Percentiles rank a stretch among this genome's conserved stretches.
Evolutionary conservation across 2,888 invertebrate species (phyloP).

Genomic region (Drosophila pseudotakahashii): DNA sequence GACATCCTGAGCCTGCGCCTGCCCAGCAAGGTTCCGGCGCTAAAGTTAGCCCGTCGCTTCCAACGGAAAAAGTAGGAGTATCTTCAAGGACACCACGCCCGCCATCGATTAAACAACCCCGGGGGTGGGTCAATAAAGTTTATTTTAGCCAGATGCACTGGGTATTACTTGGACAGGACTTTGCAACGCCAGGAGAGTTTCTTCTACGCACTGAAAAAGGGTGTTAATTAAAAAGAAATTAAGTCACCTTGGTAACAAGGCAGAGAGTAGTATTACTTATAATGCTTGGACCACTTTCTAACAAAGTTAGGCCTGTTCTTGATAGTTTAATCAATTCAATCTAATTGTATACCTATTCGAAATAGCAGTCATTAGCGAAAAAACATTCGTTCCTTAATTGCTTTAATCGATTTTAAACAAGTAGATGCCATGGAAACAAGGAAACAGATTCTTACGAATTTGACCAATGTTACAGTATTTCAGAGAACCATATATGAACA

Average conservation of each 20-base stretch:
- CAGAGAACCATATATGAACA: too few species aligned
- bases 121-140: slow-evolving; percentile 42
- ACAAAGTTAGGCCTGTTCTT: neutral
- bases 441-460: neutral
- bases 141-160: neutral
- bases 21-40: slow-evolving; percentile 72
- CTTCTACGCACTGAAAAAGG: too few species aligned
- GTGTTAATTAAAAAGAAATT: too few species aligned
- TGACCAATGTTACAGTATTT: too few species aligned
- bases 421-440: neutral
- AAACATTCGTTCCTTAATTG: too few species aligned
- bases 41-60: slow-evolving; percentile 52
- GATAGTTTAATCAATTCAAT: too few species aligned
- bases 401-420: neutral
- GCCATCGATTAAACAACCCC: slow-evolving; percentile 71
- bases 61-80: slow-evolving; percentile 55
- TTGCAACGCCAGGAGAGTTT: too few species aligned
- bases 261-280: too few species aligned
- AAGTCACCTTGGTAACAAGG: too few species aligned
- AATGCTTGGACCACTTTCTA: neutral
- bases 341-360: too few species aligned
- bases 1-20: slow-evolving; percentile 67
- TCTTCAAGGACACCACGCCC: slow-evolving; percentile 48
- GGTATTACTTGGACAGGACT: too few species aligned
- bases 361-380: too few species aligned